Evolutionary conservation across 2,113 vertebrate species (phyloP).

Genomic region (Brachyhypopomus gauderio): DNA sequence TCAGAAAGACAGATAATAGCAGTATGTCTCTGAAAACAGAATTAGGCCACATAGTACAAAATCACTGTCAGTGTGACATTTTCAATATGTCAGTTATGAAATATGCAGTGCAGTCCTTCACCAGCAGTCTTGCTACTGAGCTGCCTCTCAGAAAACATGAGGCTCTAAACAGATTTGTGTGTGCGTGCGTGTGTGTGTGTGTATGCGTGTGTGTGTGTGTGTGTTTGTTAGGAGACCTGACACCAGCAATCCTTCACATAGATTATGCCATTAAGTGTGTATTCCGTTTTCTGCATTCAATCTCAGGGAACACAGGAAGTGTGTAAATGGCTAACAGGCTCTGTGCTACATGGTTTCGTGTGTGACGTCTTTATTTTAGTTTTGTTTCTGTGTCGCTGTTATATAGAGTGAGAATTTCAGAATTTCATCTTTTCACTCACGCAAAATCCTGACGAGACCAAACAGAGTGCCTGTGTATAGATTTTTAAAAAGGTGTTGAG

Average conservation of each 20-base stretch:
- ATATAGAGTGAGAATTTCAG: neutral
- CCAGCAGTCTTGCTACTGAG: conserved; percentile 13
- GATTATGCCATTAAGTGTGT: conserved; percentile 5
- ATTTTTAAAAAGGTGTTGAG: too few relatives aligned
- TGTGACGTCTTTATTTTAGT: neutral
- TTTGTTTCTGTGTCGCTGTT: neutral
- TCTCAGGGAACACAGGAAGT: neutral
- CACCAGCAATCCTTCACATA: conserved; percentile 8
- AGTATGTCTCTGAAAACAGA: neutral
- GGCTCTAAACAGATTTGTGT: neutral
- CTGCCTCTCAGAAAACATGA: neutral
- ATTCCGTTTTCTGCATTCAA: neutral
- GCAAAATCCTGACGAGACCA: neutral
- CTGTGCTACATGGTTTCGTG: neutral
- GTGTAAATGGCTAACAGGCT: neutral
- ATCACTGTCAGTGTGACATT: conserved; percentile 19
- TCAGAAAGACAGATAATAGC: neutral
- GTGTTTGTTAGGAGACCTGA: neutral
- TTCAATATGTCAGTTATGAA: conserved; percentile 30
- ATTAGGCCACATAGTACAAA: neutral
- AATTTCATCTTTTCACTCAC: neutral
- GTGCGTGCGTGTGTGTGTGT: conserved; percentile 3
- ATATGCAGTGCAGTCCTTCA: neutral
- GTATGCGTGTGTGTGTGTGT: conserved; percentile 12
- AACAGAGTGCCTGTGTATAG: neutral